phyloP scores from a whole-genome alignment of 2,113 vertebrate species.

The Pogona vitticeps region DNA sequence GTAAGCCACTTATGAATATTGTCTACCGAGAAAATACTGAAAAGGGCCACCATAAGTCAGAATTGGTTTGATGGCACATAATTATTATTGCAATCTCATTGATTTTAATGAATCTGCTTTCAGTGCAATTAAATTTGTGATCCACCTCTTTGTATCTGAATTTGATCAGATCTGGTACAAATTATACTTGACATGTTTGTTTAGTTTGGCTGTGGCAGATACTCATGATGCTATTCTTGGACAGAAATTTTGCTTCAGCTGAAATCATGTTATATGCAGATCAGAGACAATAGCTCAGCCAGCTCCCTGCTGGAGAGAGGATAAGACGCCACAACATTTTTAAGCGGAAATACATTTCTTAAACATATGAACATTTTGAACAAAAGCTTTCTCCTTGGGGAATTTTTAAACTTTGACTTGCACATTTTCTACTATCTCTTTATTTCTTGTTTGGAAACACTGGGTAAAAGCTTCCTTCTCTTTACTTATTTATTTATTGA shows the following conservation, averaged over 20 bases:
- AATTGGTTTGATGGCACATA: no score
- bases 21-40: no score
- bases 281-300: constrained; percentile 54
- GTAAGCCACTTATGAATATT: no score
- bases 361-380: constrained; percentile 11
- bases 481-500: no score
- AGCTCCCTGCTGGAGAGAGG: constrained; percentile 3
- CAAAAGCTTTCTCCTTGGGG: constrained; percentile 6
- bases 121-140: no score
- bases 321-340: constrained; percentile 10
- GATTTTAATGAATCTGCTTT: no score
- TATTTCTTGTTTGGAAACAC: background rate
- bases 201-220: constrained; percentile 32
- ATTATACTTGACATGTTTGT: constrained; percentile 27
- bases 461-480: background rate
- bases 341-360: constrained; percentile 21
- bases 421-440: background rate
- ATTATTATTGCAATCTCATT: no score
- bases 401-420: background rate
- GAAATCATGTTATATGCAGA: constrained; percentile 35
- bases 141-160: background rate
- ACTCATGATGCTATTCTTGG: constrained; percentile 32
- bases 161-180: constrained; percentile 24
- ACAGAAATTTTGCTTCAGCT: constrained; percentile 50
- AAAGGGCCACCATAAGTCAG: no score